These are phyloP conservation scores for Protosalanx chinensis DNA, from an alignment of 2,797 vertebrate species.

Conservation along the genomic window DNA sequence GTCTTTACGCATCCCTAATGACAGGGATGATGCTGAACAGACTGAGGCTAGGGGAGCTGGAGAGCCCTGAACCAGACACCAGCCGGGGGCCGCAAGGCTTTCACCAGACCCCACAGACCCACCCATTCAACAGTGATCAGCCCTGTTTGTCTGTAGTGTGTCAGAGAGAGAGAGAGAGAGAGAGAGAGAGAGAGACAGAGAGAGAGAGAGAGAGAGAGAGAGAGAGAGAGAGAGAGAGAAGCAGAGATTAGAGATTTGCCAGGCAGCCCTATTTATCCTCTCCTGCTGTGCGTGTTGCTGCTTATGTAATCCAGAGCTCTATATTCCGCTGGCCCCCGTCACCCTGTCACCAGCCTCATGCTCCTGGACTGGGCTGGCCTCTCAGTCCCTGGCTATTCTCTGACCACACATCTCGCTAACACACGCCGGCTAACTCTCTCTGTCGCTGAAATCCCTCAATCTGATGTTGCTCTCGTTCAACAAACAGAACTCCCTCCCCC, in stretches of 20 bases:
- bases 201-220: too few species aligned
- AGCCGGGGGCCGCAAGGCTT: not conserved
- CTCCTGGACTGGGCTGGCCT: not conserved
- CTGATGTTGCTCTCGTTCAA: too few species aligned
- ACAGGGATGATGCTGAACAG: too few species aligned
- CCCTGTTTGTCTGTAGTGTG: not conserved
- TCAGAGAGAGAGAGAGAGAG: too few species aligned
- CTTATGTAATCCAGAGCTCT: conserved; percentile 25
- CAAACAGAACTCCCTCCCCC: too few species aligned
- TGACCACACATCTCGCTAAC: not conserved
- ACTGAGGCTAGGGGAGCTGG: too few species aligned
- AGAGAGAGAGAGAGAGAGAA: too few species aligned
- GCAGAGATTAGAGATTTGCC: not conserved
- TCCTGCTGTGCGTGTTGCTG: conserved; percentile 10
- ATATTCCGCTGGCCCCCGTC: conserved; percentile 30
- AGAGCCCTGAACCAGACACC: too few species aligned
- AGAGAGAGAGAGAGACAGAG: too few species aligned
- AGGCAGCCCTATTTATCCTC: not conserved
- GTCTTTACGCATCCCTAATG: too few species aligned
- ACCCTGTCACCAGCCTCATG: conserved; percentile 27
- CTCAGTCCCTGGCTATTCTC: not conserved
- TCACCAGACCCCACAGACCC: not conserved
- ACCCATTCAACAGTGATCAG: not conserved
- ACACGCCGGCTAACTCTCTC: too few species aligned
- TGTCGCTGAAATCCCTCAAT: too few species aligned